A percentile compares a stretch with the other conserved stretches of the same genome.
Evolutionary conservation across 1,140 invertebrate species (phyloP).

Genomic region (Lineus longissimus): DNA sequence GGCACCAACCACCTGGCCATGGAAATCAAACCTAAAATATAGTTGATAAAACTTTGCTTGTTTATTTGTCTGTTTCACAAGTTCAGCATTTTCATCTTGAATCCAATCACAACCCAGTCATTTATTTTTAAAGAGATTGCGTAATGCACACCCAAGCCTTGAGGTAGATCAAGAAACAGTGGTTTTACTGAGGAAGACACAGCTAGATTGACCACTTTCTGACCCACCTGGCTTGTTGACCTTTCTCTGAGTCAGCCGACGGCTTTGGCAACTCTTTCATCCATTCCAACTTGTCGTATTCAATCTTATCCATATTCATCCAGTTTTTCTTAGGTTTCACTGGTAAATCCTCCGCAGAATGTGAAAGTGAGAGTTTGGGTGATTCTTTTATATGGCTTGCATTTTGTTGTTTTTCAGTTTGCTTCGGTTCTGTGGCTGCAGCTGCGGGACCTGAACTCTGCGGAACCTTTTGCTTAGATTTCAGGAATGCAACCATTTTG

Average conservation of each 20-base stretch:
- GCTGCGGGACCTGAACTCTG: conserved; percentile 28
- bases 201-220: not conserved
- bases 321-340: conserved; percentile 60
- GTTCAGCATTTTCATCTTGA: not conserved
- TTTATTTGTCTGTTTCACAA: not conserved
- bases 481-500: conserved; percentile 28
- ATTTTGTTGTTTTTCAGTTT: conserved; percentile 1
- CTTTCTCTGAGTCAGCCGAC: not conserved
- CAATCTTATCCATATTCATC: conserved; percentile 76
- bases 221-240: not conserved
- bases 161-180: too few species aligned
- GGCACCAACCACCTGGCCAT: conserved; percentile 35
- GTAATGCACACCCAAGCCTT: too few species aligned
- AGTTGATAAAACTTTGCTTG: not conserved
- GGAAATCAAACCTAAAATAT: conserved; percentile 45
- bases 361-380: too few species aligned
- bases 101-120: not conserved
- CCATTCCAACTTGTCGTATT: conserved; percentile 81
- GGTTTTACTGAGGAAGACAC: too few species aligned
- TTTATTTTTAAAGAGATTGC: not conserved
- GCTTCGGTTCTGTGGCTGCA: conserved; percentile 15
- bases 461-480: conserved; percentile 15
- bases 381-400: not conserved
- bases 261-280: conserved; percentile 43
- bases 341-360: conserved; percentile 20